phyloP scores from a whole-genome alignment of 2,888 invertebrate genomes.

The Cyclophora albipunctata region DNA sequence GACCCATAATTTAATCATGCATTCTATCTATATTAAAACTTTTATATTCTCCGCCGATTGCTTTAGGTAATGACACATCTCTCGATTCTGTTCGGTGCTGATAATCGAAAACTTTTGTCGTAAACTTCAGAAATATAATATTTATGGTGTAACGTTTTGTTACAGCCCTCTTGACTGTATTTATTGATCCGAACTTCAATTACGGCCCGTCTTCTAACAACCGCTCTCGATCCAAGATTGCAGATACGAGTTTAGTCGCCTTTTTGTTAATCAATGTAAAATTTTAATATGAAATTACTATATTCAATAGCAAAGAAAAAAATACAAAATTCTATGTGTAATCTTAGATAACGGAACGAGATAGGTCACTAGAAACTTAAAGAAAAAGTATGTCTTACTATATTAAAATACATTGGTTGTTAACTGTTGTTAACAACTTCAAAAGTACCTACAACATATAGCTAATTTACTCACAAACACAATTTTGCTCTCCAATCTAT shows the following conservation, averaged over 20 bases:
- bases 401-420: too few species aligned
- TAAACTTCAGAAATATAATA: slow-evolving; percentile 15
- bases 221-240: too few species aligned
- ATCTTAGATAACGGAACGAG: too few species aligned
- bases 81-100: slow-evolving; percentile 18
- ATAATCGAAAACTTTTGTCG: slow-evolving; percentile 17
- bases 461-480: too few species aligned
- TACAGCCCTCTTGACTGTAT: slow-evolving; percentile 11
- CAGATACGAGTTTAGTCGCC: too few species aligned
- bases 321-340: too few species aligned
- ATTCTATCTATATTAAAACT: slow-evolving; percentile 16
- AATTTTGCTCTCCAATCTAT: too few species aligned
- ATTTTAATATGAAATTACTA: background rate
- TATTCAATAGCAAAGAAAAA: background rate
- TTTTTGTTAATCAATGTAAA: background rate
- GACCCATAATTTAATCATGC: slow-evolving; percentile 11
- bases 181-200: background rate
- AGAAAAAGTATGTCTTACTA: too few species aligned
- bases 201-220: too few species aligned
- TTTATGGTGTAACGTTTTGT: slow-evolving; percentile 18
- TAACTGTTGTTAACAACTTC: too few species aligned
- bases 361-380: too few species aligned
- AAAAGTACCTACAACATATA: too few species aligned
- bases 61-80: slow-evolving; percentile 5
- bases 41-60: slow-evolving; percentile 19